A percentile compares a stretch with the other conserved stretches of the same genome.
Conservation (phyloP, 30 jellyfish, hydroid and myxozoan species). For the Hydra vulgaris region DNA sequence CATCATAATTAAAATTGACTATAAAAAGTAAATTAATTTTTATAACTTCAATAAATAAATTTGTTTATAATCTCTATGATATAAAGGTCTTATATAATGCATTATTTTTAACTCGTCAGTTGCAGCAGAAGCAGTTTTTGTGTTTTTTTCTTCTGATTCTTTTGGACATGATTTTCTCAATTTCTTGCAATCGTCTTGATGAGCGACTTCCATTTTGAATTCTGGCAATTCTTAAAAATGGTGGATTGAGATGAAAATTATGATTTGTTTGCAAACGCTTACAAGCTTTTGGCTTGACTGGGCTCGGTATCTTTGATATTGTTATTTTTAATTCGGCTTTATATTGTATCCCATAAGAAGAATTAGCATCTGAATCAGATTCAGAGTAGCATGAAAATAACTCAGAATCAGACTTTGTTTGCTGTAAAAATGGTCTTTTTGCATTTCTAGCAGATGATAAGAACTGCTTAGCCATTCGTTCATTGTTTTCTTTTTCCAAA, state of each 20-base stretch:
- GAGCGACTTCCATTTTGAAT: not conserved
- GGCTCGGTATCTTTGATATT: not conserved
- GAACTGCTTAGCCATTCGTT: not conserved
- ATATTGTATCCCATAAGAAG: not conserved
- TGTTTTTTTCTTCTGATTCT: not conserved
- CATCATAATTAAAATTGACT: no score
- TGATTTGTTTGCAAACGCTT: not conserved
- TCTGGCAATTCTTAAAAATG: not conserved
- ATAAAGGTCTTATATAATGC: conserved; percentile 21
- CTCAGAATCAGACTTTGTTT: not conserved
- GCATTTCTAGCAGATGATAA: not conserved
- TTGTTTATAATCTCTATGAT: no score
- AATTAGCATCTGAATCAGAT: not conserved
- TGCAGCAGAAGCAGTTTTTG: not conserved
- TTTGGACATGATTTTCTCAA: not conserved
- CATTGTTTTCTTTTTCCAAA: not conserved
- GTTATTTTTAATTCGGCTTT: not conserved
- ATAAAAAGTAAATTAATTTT: no score
- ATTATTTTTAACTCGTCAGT: no score
- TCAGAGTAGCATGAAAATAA: not conserved
- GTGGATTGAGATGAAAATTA: not conserved
- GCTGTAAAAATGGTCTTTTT: not conserved
- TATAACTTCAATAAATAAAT: no score
- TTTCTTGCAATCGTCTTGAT: not conserved
- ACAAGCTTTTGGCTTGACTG: not conserved